These are phyloP conservation scores for Aphrophora alni DNA, from an alignment of 2,888 invertebrate genomes.

Conservation along the genomic window DNA sequence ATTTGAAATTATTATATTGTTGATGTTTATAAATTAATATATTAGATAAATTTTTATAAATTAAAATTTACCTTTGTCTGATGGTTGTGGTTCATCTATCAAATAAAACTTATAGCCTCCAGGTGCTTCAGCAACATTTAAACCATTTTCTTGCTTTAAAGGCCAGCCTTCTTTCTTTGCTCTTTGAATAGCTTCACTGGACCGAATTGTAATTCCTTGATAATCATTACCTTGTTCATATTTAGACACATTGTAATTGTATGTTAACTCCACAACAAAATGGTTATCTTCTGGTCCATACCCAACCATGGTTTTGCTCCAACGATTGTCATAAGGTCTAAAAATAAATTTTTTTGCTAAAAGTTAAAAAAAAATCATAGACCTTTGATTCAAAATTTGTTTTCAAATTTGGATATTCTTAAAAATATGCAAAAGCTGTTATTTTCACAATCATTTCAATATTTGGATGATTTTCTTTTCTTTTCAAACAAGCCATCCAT, in stretches of 20 bases:
- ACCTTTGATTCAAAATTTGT: too few relatives aligned
- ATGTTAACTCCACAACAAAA: slow-evolving; percentile 96
- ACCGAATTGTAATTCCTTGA: slow-evolving; percentile 81
- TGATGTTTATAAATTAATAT: too few relatives aligned
- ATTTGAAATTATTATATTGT: too few relatives aligned
- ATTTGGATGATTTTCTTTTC: too few relatives aligned
- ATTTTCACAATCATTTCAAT: too few relatives aligned
- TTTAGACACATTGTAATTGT: slow-evolving; percentile 91
- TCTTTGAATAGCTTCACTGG: slow-evolving; percentile 75
- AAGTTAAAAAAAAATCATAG: too few relatives aligned
- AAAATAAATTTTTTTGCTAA: slow-evolving; percentile 45
- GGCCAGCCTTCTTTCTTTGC: slow-evolving; percentile 79
- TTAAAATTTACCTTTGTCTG: slow-evolving; percentile 64
- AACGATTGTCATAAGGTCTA: slow-evolving; percentile 96
- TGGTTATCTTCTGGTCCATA: slow-evolving; percentile 95
- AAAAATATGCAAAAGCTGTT: too few relatives aligned
- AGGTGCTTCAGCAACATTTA: slow-evolving; percentile 77
- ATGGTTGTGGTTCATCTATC: slow-evolving; percentile 72
- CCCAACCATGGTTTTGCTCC: slow-evolving; percentile 99
- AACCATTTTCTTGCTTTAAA: slow-evolving; percentile 63
- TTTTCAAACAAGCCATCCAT: too few relatives aligned
- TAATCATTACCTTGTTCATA: slow-evolving; percentile 90
- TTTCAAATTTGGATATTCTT: too few relatives aligned
- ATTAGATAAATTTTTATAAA: too few relatives aligned
- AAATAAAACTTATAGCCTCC: slow-evolving; percentile 91